Base-by-base conservation (phyloP, 2,113 vertebrate genomes). In the Chaetorhynchus papuensis region DNA sequence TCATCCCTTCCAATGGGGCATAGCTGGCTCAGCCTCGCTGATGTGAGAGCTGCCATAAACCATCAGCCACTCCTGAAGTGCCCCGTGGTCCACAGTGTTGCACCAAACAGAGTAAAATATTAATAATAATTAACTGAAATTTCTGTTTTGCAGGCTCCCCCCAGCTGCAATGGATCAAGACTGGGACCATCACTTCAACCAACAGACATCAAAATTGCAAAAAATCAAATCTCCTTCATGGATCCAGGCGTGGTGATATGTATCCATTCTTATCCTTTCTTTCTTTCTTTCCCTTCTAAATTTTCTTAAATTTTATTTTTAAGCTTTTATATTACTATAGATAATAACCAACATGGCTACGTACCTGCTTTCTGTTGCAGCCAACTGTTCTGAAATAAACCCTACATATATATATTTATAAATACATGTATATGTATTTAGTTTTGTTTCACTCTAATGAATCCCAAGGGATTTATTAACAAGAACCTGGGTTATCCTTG, bases 1-100 rank as follows among this genome's bases (percentile, higher is more conserved):
- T 50, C 44, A 26, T 35, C 27, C 61, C 37, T 68, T 42, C 53
- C 37, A 17, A 37, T 18, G 31, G 21, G 52, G 21, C 16, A 76
- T 0, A 42, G 44, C 26, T 68, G 31, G 16, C 71, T 59, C 31
- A 76, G 52, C 20, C 66, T 37, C 1, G 0, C 35, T 50, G 52
- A 31, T 0, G 0, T 57, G 37, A 66, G 26, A 42, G 31, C 17
- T 76, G 11, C 10, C 44, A 50, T 11, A 50, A 57, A 42, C 16
- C 60, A 75, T 17, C 42, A 49, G 35, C 1, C 0, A 42, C 26
- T 42, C 26, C 35, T 1, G 0, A 42, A 26, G 31, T 21, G 42
- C 10, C 10, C 30, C 0, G 0, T 49, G 30, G 66, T 16, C 35
- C 44, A 57, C 24, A 24, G 27, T 31, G 39, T 21, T 26, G 31